Base-by-base conservation (phyloP, 1,140 invertebrate species). In the Neodiprion fabricii region DNA sequence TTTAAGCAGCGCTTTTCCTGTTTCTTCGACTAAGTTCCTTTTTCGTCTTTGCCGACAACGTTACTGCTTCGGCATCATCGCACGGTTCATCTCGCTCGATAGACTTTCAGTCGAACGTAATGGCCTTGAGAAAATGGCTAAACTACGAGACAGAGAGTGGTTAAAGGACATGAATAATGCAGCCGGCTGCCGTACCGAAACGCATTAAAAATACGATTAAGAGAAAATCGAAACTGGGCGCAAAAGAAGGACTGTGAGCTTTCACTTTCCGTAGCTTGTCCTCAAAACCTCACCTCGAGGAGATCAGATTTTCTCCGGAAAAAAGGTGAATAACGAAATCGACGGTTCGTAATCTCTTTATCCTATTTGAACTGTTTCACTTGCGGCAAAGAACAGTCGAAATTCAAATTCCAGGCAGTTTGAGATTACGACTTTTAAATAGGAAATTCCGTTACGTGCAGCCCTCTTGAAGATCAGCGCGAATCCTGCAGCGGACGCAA, bases 121-220 rank as follows among this genome's bases (percentile, higher is more conserved):
- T 61, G 53, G 53, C 9, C 53, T 61, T 61, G 53, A 61, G 53
- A 61, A 61, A 7, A 61, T 17, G 53, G 53, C 53, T 61, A 17
- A 61, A 61, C 53, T 61, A 61, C 53, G n/a, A 61, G 53, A 12
- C 28, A 0, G 4, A 61, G 53, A 61, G 53, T 14, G 7, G 53
- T 61, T 61, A 17, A 61, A 61, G 53, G 53, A 17, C 53, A 17
- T 61, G 53, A 61, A 61, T 61, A 61, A 61, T 61, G 53, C 53
- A 61, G 53, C 7, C 8, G 53, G 9, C 11, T 61, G 9, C 53
- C 53, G 53, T 61, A 17, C 11, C n/a, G 53, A 61, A 61, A 61
- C n/a, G 5, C 53, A 61, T 61, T 17, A 61, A 61, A 61, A 61
- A 61, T 61, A 61, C 53, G 53, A 61, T 61, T 5, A 61, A 17